A percentile compares a stretch with the other conserved stretches of the same genome.
Evolutionary conservation across 2,797 vertebrate species (phyloP).

Genomic region (Bucorvus abyssinicus): DNA sequence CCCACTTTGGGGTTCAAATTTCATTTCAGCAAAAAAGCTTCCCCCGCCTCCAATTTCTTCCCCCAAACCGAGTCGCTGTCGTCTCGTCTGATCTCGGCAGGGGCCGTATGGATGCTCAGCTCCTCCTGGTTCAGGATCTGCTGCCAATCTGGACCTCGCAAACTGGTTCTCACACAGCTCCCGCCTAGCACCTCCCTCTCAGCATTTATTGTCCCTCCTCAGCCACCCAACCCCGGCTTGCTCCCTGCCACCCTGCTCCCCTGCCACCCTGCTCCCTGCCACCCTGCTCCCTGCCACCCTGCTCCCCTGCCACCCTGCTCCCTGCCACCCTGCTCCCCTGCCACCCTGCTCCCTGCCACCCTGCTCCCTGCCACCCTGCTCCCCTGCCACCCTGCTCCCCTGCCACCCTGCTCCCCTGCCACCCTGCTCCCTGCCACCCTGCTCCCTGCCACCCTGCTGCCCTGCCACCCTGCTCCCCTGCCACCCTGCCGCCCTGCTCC

Average conservation of each 20-base stretch:
- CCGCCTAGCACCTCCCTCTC: conserved; percentile 37
- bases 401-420: background rate
- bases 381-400: background rate
- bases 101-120: conserved; percentile 57
- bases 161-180: conserved; percentile 61
- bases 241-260: background rate
- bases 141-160: conserved; percentile 66
- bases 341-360: background rate
- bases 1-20: conserved; percentile 67
- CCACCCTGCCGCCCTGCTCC: background rate
- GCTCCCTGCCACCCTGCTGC: background rate
- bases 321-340: background rate
- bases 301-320: background rate
- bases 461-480: background rate
- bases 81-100: conserved; percentile 65
- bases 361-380: background rate
- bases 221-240: background rate
- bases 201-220: conserved; percentile 46
- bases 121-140: conserved; percentile 65
- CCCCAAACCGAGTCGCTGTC: conserved; percentile 57
- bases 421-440: background rate
- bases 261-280: background rate
- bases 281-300: background rate
- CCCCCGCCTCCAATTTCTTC: conserved; percentile 65
- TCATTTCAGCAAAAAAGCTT: conserved; percentile 65